Evolutionary conservation across 2,888 invertebrate genomes (phyloP), one percentile per base, ranked within the genome.

Genomic region (Eupithecia exiguata): DNA sequence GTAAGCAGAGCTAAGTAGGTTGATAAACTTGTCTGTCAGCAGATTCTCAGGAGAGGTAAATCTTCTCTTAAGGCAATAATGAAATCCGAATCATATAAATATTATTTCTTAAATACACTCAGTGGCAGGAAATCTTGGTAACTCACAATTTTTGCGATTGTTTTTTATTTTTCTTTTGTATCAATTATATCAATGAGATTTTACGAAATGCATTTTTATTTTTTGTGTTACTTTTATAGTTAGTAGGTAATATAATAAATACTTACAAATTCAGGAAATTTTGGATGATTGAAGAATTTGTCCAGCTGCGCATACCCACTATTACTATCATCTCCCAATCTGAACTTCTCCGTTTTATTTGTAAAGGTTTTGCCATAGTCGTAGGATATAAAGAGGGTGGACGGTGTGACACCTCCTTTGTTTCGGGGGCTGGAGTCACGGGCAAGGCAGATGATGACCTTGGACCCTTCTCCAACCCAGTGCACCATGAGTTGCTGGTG

Each of bases 401-500:
- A 97, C 36, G 97, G 96, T 70, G 97, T 96, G 9, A 96, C 95
- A 0, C 90, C 87, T 38, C 91, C 93, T 72, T 93, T 90, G 77
- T 91, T 91, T 67, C 92, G 86, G 14, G 95, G 95, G 71, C 94
- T 93, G 18, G 96, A 96, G 88, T 98, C 97, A 81, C 97, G 95
- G 3, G 98, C 97, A 78, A 98, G 92, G 84, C 98, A 98, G 79
- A 98, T 96, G 83, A 98, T 97, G 40, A 98, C 97, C 90, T 97
- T 96, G 76, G 97, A 97, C 30, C 97, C 96, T 89, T 97, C 97
- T 38, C 98, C 98, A 16, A 98, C 97, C 98, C 98, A 98, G 89
- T 98, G 98, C 14, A 98, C 98, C 96, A 98, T 97, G 84, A 98
- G 91, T 87, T 98, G 97, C 84, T 97, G 97, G 87, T 98, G 98